These are phyloP conservation scores for Drosophila aldrichi DNA, from an alignment of 2,888 invertebrate genomes.

Conservation along the genomic window DNA sequence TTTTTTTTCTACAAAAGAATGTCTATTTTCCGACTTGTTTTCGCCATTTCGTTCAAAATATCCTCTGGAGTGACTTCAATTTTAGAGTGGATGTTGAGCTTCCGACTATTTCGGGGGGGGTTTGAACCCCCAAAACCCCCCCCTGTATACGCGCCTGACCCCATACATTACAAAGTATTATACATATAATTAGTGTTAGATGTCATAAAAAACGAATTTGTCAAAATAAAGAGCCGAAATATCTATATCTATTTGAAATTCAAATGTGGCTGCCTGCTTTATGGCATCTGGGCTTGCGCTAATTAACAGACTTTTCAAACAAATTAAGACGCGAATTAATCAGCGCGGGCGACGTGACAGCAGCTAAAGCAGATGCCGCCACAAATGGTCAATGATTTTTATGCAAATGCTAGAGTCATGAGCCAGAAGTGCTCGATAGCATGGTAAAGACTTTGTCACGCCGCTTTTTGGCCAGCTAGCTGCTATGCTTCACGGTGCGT, in stretches of 20 bases:
- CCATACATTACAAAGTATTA: conserved; percentile 46
- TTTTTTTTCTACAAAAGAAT: no score
- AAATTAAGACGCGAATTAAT: conserved; percentile 44
- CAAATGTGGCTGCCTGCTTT: conserved; percentile 54
- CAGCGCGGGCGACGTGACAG: conserved; percentile 13
- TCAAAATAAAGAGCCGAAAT: conserved; percentile 29
- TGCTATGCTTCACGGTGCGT: conserved; percentile 34
- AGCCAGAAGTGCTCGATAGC: conserved; percentile 14
- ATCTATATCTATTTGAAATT: conserved; percentile 55
- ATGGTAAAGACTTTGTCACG: conserved; percentile 20
- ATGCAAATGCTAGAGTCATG: conserved; percentile 20
- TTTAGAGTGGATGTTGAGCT: no score
- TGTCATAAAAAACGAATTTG: conserved; percentile 55
- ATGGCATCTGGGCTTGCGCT: conserved; percentile 37
- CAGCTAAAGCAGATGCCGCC: conserved; percentile 3
- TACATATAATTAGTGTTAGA: conserved; percentile 55
- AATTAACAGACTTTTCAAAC: conserved; percentile 62
- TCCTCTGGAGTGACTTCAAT: no score
- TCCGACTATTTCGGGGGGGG: no score
- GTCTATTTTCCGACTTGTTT: no score
- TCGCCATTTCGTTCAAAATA: no score
- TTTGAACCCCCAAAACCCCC: no score
- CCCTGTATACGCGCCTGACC: no score
- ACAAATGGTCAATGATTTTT: conserved; percentile 13
- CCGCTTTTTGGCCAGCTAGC: background rate